Percentiles rank a stretch among this genome's conserved stretches.
phyloP scores from a whole-genome alignment of 2,888 invertebrate genomes.

The Lypha dubia region DNA sequence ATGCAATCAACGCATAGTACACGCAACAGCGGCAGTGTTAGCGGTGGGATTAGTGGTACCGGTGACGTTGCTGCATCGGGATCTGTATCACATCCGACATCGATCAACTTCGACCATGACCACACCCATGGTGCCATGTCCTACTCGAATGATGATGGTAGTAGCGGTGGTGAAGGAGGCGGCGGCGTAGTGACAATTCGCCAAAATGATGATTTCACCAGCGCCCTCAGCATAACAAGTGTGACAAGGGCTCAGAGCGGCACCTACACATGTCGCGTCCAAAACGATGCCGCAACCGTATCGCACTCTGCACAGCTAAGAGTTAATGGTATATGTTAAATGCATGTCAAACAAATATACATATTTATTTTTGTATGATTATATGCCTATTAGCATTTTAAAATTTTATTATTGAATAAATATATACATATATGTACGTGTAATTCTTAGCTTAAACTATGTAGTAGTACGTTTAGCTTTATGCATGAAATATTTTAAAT shows the following conservation, averaged over 20 bases:
- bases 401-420: conserved; percentile 9
- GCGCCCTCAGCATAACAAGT: conserved; percentile 86
- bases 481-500: conserved; percentile 12
- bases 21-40: conserved; percentile 76
- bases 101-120: conserved; percentile 67
- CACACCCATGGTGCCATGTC: conserved; percentile 68
- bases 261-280: conserved; percentile 86
- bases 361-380: conserved; percentile 22
- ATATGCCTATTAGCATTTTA: conserved; percentile 14
- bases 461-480: not conserved
- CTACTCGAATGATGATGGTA: conserved; percentile 79
- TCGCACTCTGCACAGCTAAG: conserved; percentile 85
- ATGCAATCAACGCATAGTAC: conserved; percentile 68
- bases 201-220: conserved; percentile 86
- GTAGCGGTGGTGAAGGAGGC: conserved; percentile 80
- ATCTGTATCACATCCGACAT: conserved; percentile 71
- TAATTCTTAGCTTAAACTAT: not conserved
- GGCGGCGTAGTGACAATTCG: conserved; percentile 85
- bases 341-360: conserved; percentile 58
- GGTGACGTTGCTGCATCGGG: conserved; percentile 78
- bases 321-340: conserved; percentile 85
- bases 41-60: conserved; percentile 80
- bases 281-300: conserved; percentile 86
- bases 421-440: too few species aligned
- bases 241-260: conserved; percentile 85